Evolutionary conservation across 2,113 vertebrate species (phyloP), one percentile per base, ranked within the genome.

Genomic region (Rhombomys opimus): DNA sequence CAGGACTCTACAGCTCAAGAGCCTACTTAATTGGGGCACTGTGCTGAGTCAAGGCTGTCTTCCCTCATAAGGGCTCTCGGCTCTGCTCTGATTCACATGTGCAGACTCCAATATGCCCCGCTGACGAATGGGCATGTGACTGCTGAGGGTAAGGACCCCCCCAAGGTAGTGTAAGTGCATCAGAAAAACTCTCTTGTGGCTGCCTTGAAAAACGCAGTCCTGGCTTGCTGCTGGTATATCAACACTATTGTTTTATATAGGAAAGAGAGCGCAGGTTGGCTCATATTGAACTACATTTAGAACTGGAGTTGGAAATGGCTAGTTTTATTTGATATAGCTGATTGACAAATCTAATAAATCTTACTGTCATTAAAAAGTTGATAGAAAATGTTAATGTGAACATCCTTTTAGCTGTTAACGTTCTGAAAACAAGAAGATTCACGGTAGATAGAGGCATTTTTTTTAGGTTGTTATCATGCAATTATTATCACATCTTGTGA

Each of bases 21-120:
- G 59, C 27, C 63, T 3, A 20, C 85, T 88, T 96, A 92, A 96
- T 81, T 85, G 85, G 70, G 35, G 30, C 50, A 73, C 77, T 73
- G 61, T 73, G 70, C 70, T 93, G 75, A 92, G 23, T 97, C 38
- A 25, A 67, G 75, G 63, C 93, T 85, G 70, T 68, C 95, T 95
- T 93, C 59, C 84, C 76, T 81, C 0, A 0, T 27, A 15, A 50
- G 89, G 59, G 8, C 70, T 94, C 35, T 94, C 57, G 57, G 65
- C 90, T 94, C 46, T 85, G 90, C 90, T 95, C 87, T 96, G 90
- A 96, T 92, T 96, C 95, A 72, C 85, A 87, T 76, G 46, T 50
- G 7, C 27, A 41, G 57, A 17, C n/a, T 67, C 9, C 80, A 95
- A 1, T 80, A 65, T 72, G 57, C 63, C 77, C 78, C 65, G 13